phyloP scores from a whole-genome alignment of 2,113 vertebrate species.

The Procavia capensis region DNA sequence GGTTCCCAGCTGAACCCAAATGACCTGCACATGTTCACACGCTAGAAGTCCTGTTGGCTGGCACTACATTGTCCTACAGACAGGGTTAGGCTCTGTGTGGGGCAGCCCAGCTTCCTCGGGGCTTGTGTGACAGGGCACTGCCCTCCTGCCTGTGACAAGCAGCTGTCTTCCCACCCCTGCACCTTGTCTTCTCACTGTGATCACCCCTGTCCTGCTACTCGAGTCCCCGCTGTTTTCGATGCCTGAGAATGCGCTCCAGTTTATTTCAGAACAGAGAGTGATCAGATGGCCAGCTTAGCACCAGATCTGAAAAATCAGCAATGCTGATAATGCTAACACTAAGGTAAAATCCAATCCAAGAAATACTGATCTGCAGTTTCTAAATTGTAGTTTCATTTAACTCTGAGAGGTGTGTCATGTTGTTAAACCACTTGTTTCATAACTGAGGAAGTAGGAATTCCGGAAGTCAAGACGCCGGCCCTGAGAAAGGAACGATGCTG shows the following conservation, averaged over 20 bases:
- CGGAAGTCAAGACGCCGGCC: neutral
- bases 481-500: too few relatives aligned
- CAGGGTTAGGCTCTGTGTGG: neutral
- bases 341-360: neutral
- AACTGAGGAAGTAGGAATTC: neutral
- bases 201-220: neutral
- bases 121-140: neutral
- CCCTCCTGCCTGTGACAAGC: neutral
- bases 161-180: neutral
- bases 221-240: neutral
- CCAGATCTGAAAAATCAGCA: neutral
- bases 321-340: neutral
- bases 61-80: neutral
- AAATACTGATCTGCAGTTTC: neutral
- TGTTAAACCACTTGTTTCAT: neutral
- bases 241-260: neutral
- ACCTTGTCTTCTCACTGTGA: neutral
- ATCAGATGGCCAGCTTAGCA: neutral
- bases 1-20: neutral
- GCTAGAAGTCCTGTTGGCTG: neutral
- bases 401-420: neutral
- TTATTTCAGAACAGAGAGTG: neutral
- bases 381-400: neutral
- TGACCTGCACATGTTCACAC: fast-evolving
- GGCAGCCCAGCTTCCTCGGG: neutral